Evolutionary conservation across 2,797 vertebrate genomes (phyloP), one percentile per base, ranked within the genome.

Genomic region (Intellagama lesueurii): DNA sequence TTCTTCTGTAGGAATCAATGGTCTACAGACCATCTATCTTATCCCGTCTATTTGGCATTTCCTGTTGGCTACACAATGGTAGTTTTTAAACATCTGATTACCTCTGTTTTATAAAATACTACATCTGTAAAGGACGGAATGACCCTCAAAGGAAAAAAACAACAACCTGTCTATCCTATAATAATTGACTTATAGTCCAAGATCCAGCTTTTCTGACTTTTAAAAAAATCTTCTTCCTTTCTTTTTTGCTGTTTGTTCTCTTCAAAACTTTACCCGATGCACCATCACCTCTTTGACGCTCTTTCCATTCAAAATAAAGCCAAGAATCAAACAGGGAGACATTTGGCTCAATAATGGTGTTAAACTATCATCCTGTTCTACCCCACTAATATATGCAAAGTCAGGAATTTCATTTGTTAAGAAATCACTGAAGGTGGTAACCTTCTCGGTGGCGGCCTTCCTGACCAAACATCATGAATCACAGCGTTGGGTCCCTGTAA

Each of bases 351-450:
- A 87, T 95, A 90, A 91, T 16, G 68, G 82, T 83, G 93, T 95
- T 90, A 95, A 78, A 88, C 88, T 92, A 75, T 88, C 87, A 75
- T 91, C 83, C 40, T 91, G 47, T 1, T 69, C 93, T 93, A 86
- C 88, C 49, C 81, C 69, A 35, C 60, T 95, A 96, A 96, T 92
- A n/a, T 91, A 96, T 96, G 94, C 94, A 94, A 94, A 95, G 93
- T 95, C 94, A 95, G 96, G 94, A 95, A 94, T 86, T 76, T 94
- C 92, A 95, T 96, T 94, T 95, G 90, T 86, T 95, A 86, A 93
- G 93, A 92, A 90, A 89, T 90, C 90, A 81, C 88, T 90, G 90
- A 66, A 93, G 86, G 76, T 89, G 89, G 73, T 93, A 95, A 95
- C 95, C 94, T 94, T 92, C 94, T 93, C 92, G 83, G 90, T 85